Conservation (phyloP, 2,113 vertebrate genomes). For the Sinosuthora webbiana region DNA sequence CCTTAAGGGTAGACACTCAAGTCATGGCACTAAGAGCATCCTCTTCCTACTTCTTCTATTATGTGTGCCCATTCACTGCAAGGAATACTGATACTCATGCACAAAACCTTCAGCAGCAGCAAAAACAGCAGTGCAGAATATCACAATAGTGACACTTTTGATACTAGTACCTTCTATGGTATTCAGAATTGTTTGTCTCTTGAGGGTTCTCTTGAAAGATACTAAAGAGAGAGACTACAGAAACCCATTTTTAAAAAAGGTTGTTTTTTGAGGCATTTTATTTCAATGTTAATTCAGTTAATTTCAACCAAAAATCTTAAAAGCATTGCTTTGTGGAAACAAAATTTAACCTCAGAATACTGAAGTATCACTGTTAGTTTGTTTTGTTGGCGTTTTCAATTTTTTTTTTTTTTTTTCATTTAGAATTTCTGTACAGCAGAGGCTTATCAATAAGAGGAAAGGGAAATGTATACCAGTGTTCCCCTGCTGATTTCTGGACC, state of each 20-base stretch:
- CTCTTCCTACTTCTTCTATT: background rate
- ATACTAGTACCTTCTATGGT: background rate
- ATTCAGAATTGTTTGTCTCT: background rate
- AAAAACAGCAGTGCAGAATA: background rate
- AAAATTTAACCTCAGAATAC: background rate
- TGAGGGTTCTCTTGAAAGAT: background rate
- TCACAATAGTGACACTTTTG: background rate
- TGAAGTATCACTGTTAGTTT: background rate
- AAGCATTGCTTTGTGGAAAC: background rate
- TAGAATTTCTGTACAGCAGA: background rate
- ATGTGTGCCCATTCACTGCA: background rate
- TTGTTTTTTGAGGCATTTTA: background rate
- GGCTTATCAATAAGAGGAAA: background rate
- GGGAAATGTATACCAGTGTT: background rate
- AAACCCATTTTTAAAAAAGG: background rate
- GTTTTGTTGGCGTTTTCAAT: background rate
- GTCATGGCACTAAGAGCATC: background rate
- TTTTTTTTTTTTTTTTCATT: background rate
- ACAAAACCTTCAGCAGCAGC: background rate
- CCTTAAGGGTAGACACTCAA: background rate
- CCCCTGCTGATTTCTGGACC: background rate
- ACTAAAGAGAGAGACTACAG: background rate
- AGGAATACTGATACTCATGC: background rate
- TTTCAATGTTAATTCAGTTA: background rate
- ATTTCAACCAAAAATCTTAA: slow-evolving; percentile 17